Base-by-base conservation (phyloP, 2,113 vertebrate genomes). In the Ovis canadensis region DNA sequence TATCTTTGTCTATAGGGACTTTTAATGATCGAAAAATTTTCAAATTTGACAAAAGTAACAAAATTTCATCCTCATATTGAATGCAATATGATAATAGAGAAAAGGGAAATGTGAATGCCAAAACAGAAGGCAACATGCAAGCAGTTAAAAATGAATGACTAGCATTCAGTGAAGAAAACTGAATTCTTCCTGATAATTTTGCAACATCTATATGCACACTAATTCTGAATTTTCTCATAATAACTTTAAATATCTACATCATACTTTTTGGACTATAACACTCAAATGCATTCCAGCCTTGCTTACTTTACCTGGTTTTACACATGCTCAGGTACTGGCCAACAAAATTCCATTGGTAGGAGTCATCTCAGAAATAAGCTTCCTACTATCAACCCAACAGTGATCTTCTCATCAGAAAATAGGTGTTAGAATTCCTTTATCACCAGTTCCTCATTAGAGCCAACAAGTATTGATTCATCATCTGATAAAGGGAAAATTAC, bases 31-130 rank as follows among this genome's bases (percentile, higher is more conserved):
- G 27, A 55, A 13, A 2, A 78, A 62, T 78, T 95, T 93, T 60
- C 90, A 29, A 88, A 95, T 90, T 95, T 96, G 36, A 85, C 57
- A 97, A 92, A 77, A 87, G 36, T n/a, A 94, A 91, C 15, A 78
- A 90, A 96, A n/a, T 86, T 94, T 15, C 8, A n/a, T 16, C 23
- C 50, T 92, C 87, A 78, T 88, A 77, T 27, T 92, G 43, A 96
- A 95, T 74, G 80, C 19, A 82, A 43, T n/a, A 90, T 57, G 50
- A 71, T 90, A 87, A 91, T 11, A 86, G 14, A 71, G 19, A 90
- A 88, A 89, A 94, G 67, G 67, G 23, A 67, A 93, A 88, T 78
- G 16, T 27, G 14, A 91, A 10, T 52, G 31, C 33, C 54, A 91
- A 97, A 94, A 45, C 45, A 36, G 40, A 95, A 82, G 55, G 23